Conservation (phyloP, 2,113 vertebrate genomes). For the Eidolon helvum region DNA sequence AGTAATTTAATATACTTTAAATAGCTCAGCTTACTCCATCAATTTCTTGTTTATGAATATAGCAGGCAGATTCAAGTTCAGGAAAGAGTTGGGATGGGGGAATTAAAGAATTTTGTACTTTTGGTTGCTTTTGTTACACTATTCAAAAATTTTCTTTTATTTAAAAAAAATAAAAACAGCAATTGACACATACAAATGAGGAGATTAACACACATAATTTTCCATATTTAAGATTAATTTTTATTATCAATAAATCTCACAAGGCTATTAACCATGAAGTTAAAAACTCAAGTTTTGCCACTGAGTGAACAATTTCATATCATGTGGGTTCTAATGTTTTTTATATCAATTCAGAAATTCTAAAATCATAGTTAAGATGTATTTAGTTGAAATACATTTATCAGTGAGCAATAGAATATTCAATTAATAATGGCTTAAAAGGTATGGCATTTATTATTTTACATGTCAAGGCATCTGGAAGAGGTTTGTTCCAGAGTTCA, state of each 20-base stretch:
- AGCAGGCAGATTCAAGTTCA: background rate
- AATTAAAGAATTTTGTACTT: background rate
- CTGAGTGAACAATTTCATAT: background rate
- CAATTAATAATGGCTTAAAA: background rate
- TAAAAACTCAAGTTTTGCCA: background rate
- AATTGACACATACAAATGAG: background rate
- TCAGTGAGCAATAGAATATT: background rate
- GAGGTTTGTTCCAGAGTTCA: background rate
- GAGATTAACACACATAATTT: background rate
- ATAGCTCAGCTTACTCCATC: background rate
- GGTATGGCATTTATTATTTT: background rate
- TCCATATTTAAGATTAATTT: slow-evolving; percentile 19
- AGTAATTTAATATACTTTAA: slow-evolving; percentile 24
- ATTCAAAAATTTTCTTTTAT: background rate
- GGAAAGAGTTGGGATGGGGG: background rate
- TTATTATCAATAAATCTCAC: background rate
- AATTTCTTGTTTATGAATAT: background rate
- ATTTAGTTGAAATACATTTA: background rate
- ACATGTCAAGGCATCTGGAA: background rate
- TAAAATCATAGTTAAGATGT: background rate
- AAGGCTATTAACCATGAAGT: background rate
- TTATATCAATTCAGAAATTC: background rate
- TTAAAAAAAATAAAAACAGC: background rate
- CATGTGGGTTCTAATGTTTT: background rate
- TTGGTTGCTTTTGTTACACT: background rate